phyloP scores from a whole-genome alignment of 2,113 vertebrate species.

The Jacana jacana region DNA sequence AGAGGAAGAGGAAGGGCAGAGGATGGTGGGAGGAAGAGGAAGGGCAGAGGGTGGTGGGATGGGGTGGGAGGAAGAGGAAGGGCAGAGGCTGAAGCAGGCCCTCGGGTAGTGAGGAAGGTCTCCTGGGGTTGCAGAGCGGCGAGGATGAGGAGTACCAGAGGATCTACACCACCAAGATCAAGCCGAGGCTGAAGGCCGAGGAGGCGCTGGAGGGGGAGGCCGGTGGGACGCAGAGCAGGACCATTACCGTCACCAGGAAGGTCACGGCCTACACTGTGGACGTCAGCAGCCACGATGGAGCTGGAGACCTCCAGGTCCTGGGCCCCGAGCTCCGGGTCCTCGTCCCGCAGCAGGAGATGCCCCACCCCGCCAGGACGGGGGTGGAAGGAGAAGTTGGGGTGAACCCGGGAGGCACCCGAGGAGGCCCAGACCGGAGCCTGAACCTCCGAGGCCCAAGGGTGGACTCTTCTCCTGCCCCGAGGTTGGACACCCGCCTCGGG shows the following conservation, averaged over 20 bases:
- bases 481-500: constrained; percentile 37
- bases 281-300: constrained; percentile 75
- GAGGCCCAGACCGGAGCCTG: background rate
- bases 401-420: background rate
- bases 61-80: no score
- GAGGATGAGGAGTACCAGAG: constrained; percentile 91
- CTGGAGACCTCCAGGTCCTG: constrained; percentile 75
- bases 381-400: constrained; percentile 49
- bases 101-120: rapidly evolving
- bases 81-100: rapidly evolving
- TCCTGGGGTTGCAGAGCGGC: constrained; percentile 79
- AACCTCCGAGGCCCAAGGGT: background rate
- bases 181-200: constrained; percentile 89
- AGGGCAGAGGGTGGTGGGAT: background rate
- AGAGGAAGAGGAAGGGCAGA: no score
- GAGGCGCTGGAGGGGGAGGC: constrained; percentile 78
- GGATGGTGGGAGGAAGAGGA: no score
- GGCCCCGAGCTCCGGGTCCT: constrained; percentile 79
- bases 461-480: background rate
- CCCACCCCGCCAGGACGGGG: constrained; percentile 54
- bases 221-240: constrained; percentile 88
- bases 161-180: constrained; percentile 94
- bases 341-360: constrained; percentile 71
- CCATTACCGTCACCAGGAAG: constrained; percentile 89
- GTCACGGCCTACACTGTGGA: constrained; percentile 96